These are phyloP conservation scores for Lytechinus variegatus DNA, from an alignment of 35 echinoderm and acorn worm species.

Conservation along the genomic window DNA sequence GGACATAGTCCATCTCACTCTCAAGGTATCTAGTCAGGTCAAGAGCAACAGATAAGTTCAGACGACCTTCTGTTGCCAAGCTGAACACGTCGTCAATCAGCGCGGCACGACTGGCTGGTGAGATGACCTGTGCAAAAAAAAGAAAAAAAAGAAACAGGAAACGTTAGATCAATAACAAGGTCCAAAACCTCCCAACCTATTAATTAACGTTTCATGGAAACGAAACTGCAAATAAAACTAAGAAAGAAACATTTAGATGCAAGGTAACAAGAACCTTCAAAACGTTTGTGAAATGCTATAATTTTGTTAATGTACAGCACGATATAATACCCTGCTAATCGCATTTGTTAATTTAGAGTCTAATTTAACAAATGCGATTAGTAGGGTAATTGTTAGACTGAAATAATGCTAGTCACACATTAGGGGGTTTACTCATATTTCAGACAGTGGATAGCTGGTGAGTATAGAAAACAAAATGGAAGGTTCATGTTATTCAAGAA, in stretches of 20 bases:
- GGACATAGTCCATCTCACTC: conserved; percentile 71
- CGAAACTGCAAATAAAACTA: background rate
- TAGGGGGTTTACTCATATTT: too few species aligned
- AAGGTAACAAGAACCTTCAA: background rate
- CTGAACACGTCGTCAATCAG: conserved; percentile 89
- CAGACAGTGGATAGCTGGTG: too few species aligned
- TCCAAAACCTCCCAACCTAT: background rate
- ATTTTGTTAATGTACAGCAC: too few species aligned
- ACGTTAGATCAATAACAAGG: background rate
- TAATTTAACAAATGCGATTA: too few species aligned
- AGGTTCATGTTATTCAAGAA: too few species aligned
- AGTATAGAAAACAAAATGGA: too few species aligned
- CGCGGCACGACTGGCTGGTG: conserved; percentile 62
- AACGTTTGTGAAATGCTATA: background rate
- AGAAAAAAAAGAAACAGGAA: background rate
- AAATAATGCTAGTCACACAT: too few species aligned
- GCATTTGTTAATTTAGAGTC: too few species aligned
- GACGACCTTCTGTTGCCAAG: conserved; percentile 66
- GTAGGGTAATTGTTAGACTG: too few species aligned
- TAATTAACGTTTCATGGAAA: background rate
- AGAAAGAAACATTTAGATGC: background rate
- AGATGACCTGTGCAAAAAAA: conserved; percentile 44
- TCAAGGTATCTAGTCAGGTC: conserved; percentile 76
- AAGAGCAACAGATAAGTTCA: conserved; percentile 66
- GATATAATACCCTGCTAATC: too few species aligned